These are phyloP conservation scores for Nesidiocoris tenuis DNA, from an alignment of 2,888 invertebrate species.

Conservation along the genomic window DNA sequence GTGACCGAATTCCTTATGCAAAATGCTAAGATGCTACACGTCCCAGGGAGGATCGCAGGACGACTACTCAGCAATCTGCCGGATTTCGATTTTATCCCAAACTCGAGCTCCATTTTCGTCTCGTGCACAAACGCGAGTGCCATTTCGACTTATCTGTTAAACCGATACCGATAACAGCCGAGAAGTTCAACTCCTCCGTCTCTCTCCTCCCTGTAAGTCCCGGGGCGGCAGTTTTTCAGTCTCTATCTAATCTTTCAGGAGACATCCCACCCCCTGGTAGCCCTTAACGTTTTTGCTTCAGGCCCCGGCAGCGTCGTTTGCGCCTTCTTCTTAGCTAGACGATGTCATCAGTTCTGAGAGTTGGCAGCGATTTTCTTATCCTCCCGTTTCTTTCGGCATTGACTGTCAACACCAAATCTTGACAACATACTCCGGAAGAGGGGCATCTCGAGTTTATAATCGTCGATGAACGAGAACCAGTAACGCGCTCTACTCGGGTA, in stretches of 20 bases:
- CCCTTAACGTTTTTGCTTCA: not conserved
- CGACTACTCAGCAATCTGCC: too few relatives aligned
- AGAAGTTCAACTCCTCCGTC: not conserved
- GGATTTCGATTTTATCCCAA: too few relatives aligned
- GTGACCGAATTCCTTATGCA: too few relatives aligned
- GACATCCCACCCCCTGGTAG: not conserved
- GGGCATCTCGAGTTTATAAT: too few relatives aligned
- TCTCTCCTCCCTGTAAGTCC: not conserved
- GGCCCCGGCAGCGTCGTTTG: not conserved
- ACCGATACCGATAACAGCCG: not conserved
- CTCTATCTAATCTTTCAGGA: not conserved
- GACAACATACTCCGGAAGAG: too few relatives aligned
- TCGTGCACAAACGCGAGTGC: too few relatives aligned
- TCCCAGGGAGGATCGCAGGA: too few relatives aligned
- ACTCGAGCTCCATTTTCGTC: too few relatives aligned
- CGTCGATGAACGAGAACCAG: too few relatives aligned
- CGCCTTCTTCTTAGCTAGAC: not conserved
- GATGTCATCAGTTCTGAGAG: not conserved
- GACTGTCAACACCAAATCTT: not conserved
- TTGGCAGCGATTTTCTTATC: not conserved
- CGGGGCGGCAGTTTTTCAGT: not conserved
- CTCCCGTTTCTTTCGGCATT: not conserved
- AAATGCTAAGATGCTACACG: too few relatives aligned
- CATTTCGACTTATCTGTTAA: not conserved
- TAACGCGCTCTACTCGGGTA: too few relatives aligned